A percentile compares a stretch with the other conserved stretches of the same genome.
Evolutionary conservation across 2,797 vertebrate genomes (phyloP).

Genomic region (Lagorchestes hirsutus): DNA sequence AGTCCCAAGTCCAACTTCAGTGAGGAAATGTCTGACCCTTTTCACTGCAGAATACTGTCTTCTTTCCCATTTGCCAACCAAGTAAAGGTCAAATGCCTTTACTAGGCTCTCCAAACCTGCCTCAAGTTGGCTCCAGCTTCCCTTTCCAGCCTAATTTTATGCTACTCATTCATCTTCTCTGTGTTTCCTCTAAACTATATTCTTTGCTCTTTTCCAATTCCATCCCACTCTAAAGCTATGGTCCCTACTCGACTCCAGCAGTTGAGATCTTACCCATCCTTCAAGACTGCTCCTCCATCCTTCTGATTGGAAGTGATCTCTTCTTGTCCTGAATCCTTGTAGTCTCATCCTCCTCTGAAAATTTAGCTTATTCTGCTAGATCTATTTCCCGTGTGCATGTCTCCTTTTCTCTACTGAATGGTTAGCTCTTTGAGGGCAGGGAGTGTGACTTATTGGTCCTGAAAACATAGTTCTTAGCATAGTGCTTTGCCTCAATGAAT

Average conservation of each 20-base stretch:
- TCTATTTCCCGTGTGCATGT: neutral
- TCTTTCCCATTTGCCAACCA: neutral
- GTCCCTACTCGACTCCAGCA: neutral
- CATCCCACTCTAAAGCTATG: neutral
- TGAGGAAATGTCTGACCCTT: neutral
- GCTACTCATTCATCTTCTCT: neutral
- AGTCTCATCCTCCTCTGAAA: neutral
- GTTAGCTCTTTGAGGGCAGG: neutral
- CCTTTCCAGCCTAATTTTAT: neutral
- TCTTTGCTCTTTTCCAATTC: neutral
- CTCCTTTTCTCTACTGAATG: neutral
- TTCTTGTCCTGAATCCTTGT: neutral
- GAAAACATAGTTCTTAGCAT: neutral
- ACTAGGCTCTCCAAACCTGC: neutral
- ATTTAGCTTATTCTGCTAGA: neutral
- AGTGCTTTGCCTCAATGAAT: neutral
- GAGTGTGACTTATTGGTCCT: neutral
- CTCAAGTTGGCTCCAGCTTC: neutral
- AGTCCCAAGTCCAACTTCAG: neutral
- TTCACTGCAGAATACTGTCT: neutral
- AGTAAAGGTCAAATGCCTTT: neutral
- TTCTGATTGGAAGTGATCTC: neutral
- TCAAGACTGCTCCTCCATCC: neutral
- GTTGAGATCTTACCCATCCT: neutral
- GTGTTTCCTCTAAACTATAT: neutral